A percentile compares a stretch with the other conserved stretches of the same genome.
phyloP scores from a whole-genome alignment of 2,888 invertebrate species.

The Drosophila algonquin region DNA sequence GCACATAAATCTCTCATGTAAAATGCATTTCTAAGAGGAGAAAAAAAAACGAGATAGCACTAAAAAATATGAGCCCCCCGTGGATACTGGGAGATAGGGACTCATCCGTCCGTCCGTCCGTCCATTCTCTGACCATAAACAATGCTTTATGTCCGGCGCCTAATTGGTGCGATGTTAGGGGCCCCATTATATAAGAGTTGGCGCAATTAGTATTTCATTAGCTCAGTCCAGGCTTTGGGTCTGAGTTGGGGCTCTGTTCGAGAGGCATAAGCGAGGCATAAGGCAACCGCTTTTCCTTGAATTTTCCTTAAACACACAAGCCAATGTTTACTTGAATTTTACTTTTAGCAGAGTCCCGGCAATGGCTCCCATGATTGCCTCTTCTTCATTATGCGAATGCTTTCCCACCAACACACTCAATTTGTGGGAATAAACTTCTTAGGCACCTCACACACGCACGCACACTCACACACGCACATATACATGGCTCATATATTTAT shows the following conservation, averaged over 20 bases:
- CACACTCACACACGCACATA: background rate
- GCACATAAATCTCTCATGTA: constrained; percentile 59
- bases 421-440: constrained; percentile 25
- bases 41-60: background rate
- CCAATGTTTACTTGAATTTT: constrained; percentile 27
- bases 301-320: constrained; percentile 30
- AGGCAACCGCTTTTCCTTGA: constrained; percentile 6
- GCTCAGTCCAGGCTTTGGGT: constrained; percentile 11
- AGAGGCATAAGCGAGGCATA: background rate
- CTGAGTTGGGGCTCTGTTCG: background rate
- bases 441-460: background rate
- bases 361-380: constrained; percentile 29
- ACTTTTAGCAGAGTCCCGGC: constrained; percentile 14
- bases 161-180: constrained; percentile 56
- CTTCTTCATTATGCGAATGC: constrained; percentile 43
- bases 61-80: constrained; percentile 23
- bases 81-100: too few relatives aligned
- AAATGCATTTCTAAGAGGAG: constrained; percentile 24
- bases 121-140: constrained; percentile 45
- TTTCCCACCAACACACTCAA: constrained; percentile 1
- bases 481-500: constrained; percentile 1
- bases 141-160: constrained; percentile 52
- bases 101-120: constrained; percentile 1
- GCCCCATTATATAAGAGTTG: constrained; percentile 64
- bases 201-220: constrained; percentile 70